phyloP scores from a whole-genome alignment of 2,888 invertebrate species.

The Cosmia pyralina region DNA sequence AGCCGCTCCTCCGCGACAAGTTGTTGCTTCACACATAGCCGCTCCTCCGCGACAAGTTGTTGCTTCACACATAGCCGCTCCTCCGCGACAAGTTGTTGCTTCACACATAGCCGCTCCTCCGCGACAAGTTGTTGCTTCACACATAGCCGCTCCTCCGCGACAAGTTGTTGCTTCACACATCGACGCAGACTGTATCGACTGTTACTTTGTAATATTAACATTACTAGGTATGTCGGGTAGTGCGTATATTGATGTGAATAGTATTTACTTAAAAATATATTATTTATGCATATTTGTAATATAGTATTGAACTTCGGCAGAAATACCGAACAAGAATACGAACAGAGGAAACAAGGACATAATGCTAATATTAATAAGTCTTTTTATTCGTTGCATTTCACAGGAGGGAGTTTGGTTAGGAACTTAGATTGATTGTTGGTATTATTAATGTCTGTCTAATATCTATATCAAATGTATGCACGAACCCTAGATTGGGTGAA shows the following conservation, averaged over 20 bases:
- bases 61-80: conserved; percentile 51
- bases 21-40: conserved; percentile 40
- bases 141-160: conserved; percentile 11
- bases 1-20: conserved; percentile 4
- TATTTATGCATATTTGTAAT: neutral
- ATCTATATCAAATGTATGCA: too few species aligned
- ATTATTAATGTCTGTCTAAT: too few species aligned
- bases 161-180: conserved; percentile 40
- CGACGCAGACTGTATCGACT: neutral
- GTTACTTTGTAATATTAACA: conserved; percentile 21
- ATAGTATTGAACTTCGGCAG: neutral
- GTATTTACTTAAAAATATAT: neutral
- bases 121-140: too few species aligned
- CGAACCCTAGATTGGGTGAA: too few species aligned
- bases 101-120: conserved; percentile 45
- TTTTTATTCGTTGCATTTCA: too few species aligned
- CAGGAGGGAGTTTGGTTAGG: too few species aligned
- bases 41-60: conserved; percentile 22
- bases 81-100: too few species aligned
- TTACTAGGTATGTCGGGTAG: conserved; percentile 7
- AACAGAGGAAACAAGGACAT: too few species aligned
- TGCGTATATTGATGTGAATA: neutral
- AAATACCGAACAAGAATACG: too few species aligned
- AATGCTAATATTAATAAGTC: too few species aligned
- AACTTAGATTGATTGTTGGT: too few species aligned